Evolutionary conservation across 2,888 invertebrate genomes (phyloP).

Genomic region (Eumerus sabulonum): DNA sequence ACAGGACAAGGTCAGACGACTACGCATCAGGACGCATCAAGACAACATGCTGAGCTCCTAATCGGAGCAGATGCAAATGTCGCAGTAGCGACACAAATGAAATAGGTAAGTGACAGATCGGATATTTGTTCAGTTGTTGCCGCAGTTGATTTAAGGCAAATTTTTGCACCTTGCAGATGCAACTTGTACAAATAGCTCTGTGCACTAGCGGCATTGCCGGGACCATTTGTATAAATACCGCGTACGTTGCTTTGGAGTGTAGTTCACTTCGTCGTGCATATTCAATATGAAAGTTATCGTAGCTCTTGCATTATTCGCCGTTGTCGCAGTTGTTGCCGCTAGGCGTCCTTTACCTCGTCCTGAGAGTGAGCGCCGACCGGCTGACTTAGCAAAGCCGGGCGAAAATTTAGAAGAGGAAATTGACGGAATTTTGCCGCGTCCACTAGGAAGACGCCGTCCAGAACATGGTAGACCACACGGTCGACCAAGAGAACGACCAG

Average conservation of each 20-base stretch:
- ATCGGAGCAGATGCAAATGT: background rate
- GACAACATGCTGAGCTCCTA: too few species aligned
- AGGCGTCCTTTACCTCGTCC: background rate
- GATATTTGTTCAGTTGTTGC: background rate
- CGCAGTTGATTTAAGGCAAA: background rate
- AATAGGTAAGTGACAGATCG: too few species aligned
- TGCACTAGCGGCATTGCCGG: background rate
- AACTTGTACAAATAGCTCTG: constrained; percentile 21
- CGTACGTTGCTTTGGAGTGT: background rate
- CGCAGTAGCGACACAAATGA: background rate
- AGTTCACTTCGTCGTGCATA: constrained; percentile 23
- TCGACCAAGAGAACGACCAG: constrained; percentile 6
- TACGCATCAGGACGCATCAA: too few species aligned
- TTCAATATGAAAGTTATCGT: constrained; percentile 46
- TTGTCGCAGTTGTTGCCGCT: constrained; percentile 37
- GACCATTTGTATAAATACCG: constrained; percentile 40
- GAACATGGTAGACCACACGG: too few species aligned
- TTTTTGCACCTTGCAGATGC: constrained; percentile 15
- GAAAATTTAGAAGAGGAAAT: background rate
- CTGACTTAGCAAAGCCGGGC: background rate
- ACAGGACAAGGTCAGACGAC: too few species aligned
- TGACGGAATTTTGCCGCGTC: background rate
- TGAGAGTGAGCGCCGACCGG: background rate
- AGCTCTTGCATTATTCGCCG: constrained; percentile 37
- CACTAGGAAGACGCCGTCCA: background rate